Base-by-base conservation (phyloP, 1,140 invertebrate species). In the Drosophila quadrilineata region DNA sequence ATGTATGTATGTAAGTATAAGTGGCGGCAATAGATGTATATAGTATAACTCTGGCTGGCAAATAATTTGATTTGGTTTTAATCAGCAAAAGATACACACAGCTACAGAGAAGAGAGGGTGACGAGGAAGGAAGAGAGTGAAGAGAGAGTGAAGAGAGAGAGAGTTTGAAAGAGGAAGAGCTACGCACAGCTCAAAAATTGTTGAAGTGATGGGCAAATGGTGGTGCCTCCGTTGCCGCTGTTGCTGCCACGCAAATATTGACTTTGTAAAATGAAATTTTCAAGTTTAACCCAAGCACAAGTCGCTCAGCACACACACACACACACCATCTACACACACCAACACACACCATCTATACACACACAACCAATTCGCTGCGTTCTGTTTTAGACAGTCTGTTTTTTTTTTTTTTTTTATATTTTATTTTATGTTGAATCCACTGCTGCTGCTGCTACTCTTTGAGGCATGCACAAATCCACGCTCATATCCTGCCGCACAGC, bases 211-310 rank as follows among this genome's bases (percentile, higher is more conserved):
- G 33, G 24, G 29, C n/a, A n/a, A 40, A 3, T 22, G 17, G 9
- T 38, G 14, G 14, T 50, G 59, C 29, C 46, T 24, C 48, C 38
- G 46, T 16, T 24, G 19, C 35, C 31, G 28, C 21, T 56, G 52
- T 29, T 36, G 49, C 57, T 71, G 59, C 48, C 68, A 58, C 56
- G 60, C 71, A 86, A 86, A 86, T 86, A 86, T 86, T 86, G 80
- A 86, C 82, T 86, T 86, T 85, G 76, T 82, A 69, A 86, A 86
- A 86, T 86, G 80, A 86, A 87, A 86, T 87, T 86, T 86, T 87
- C 80, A 84, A 84, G 79, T 84, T 84, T 84, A 82, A 84, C 77
- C 77, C 77, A 82, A 82, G 70, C 66, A 68, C 58, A 54, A 62
- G 58, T 9, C 40, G 60, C 28, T 40, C 56, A 19, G n/a, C 43